Percentiles rank a stretch among this genome's conserved stretches.
phyloP scores from a whole-genome alignment of 2,113 vertebrate genomes.

The Entelurus aequoreus region DNA sequence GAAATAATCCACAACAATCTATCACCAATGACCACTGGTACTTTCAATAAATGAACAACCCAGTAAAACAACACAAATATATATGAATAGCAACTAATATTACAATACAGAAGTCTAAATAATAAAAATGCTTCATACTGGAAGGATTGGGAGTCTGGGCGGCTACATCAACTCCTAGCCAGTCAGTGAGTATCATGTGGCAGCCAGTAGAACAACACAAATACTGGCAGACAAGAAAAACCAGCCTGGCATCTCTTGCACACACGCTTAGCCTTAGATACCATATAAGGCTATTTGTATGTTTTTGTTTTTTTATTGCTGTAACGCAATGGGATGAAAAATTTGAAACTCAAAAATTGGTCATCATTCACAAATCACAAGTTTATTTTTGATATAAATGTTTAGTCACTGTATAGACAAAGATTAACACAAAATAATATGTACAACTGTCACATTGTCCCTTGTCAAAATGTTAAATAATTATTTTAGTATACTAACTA shows the following conservation, averaged over 20 bases:
- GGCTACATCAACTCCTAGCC: conserved; percentile 7
- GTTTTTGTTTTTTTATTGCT: not conserved
- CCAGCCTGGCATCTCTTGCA: conserved; percentile 35
- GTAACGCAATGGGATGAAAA: not conserved
- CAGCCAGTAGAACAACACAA: conserved; percentile 9
- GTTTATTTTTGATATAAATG: no score
- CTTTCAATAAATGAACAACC: no score
- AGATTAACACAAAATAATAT: no score
- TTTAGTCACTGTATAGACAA: no score
- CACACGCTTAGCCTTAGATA: not conserved
- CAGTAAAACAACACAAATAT: no score
- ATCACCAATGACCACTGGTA: no score
- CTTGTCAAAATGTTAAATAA: no score
- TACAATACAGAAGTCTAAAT: not conserved
- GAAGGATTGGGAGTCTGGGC: conserved; percentile 11
- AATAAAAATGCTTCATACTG: not conserved
- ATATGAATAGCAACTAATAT: not conserved
- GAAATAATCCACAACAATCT: no score
- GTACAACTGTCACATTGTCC: no score
- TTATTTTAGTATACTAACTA: no score
- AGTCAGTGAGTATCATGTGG: not conserved
- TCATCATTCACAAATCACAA: not conserved
- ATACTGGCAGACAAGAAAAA: conserved; percentile 42
- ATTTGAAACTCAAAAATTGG: not conserved
- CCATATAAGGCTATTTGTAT: conserved; percentile 1